phyloP scores from a whole-genome alignment of 2,888 invertebrate genomes.

The Eristalis pertinax region DNA sequence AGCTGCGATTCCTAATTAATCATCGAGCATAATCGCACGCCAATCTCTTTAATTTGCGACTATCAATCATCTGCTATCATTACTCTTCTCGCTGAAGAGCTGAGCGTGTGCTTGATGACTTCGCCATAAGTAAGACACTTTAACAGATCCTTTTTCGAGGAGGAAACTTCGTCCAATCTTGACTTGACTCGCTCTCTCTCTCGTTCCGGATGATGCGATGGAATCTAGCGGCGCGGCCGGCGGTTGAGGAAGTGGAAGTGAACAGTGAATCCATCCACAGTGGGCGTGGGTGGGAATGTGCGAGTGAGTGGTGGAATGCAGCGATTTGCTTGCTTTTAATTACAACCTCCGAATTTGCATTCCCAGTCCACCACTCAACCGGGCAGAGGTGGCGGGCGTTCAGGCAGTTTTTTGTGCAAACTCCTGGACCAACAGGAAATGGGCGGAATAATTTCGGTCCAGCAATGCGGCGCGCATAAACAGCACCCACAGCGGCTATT shows the following conservation, averaged over 20 bases:
- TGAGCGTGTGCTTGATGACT: conserved; percentile 72
- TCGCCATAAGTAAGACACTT: conserved; percentile 72
- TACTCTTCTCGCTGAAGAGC: conserved; percentile 62
- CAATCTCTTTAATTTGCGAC: conserved; percentile 73
- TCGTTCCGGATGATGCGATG: not conserved
- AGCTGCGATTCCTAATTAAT: conserved; percentile 66
- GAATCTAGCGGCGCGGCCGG: not conserved
- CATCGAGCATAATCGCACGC: conserved; percentile 72
- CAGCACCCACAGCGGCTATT: conserved; percentile 32
- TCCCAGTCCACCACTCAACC: not conserved
- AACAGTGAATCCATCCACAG: too few species aligned
- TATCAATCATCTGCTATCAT: conserved; percentile 72
- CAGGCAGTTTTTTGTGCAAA: conserved; percentile 49
- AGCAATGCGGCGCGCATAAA: conserved; percentile 27
- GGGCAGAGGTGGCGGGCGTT: conserved; percentile 5
- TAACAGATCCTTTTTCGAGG: conserved; percentile 70
- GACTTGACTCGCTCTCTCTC: not conserved
- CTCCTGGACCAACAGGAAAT: conserved; percentile 50
- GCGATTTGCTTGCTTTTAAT: conserved; percentile 72
- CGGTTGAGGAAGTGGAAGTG: conserved; percentile 32
- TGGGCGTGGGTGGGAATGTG: not conserved
- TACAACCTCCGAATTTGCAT: conserved; percentile 71
- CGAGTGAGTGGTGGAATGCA: conserved; percentile 55
- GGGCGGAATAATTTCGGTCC: conserved; percentile 66
- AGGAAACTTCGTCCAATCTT: conserved; percentile 65